Percentiles rank a stretch among this genome's conserved stretches.
These are phyloP conservation scores for Andrena flavipes DNA, from an alignment of 2,888 invertebrate genomes.

Conservation along the genomic window DNA sequence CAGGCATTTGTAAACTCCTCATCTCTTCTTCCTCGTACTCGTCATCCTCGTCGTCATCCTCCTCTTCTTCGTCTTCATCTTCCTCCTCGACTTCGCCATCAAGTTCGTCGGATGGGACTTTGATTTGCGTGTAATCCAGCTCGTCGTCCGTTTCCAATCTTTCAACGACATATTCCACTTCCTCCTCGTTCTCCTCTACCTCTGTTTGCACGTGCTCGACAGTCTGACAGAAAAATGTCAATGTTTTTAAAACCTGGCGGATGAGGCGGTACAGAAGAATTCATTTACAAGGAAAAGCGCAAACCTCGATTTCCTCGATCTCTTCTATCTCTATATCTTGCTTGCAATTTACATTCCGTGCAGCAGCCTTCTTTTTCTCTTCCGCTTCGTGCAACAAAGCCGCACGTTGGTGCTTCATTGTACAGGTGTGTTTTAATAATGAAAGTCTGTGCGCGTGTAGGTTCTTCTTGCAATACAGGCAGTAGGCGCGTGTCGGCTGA, in stretches of 20 bases:
- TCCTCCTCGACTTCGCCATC: slow-evolving; percentile 37
- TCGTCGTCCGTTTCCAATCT: slow-evolving; percentile 72
- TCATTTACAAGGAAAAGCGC: background rate
- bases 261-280: background rate
- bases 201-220: slow-evolving; percentile 48
- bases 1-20: slow-evolving; percentile 30
- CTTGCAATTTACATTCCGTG: slow-evolving; percentile 31
- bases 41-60: slow-evolving; percentile 31
- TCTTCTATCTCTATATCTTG: slow-evolving; percentile 60
- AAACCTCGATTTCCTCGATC: slow-evolving; percentile 63
- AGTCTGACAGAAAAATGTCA: slow-evolving; percentile 24
- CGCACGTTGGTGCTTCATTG: slow-evolving; percentile 86
- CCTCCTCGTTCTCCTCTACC: slow-evolving; percentile 74
- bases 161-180: slow-evolving; percentile 80
- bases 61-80: slow-evolving; percentile 33
- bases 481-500: slow-evolving; percentile 87
- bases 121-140: no score
- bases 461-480: slow-evolving; percentile 86
- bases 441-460: slow-evolving; percentile 87
- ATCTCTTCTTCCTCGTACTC: slow-evolving; percentile 52
- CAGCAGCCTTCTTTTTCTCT: slow-evolving; percentile 58
- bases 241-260: background rate
- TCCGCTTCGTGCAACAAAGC: slow-evolving; percentile 75
- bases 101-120: slow-evolving; percentile 21
- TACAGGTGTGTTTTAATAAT: slow-evolving; percentile 87